Percentiles rank a stretch among this genome's conserved stretches.
Evolutionary conservation across 2,797 vertebrate species (phyloP).

Genomic region (Phalloptychus januarius): DNA sequence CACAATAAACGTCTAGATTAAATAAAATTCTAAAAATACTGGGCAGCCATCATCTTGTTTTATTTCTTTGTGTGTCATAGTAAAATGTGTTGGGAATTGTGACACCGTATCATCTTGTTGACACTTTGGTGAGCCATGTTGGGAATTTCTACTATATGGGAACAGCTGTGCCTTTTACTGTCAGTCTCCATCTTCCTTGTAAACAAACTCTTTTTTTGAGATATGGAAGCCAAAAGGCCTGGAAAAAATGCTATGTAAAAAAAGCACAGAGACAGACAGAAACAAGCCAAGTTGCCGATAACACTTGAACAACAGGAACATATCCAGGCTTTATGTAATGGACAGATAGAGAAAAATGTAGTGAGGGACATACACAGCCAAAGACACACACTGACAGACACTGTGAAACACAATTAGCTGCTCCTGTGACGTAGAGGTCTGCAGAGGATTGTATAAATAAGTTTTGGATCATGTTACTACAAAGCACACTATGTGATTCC

Average conservation of each 20-base stretch:
- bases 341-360: not conserved
- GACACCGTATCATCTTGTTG: not conserved
- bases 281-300: conserved; percentile 6
- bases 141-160: not conserved
- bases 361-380: conserved; percentile 10
- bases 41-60: not conserved
- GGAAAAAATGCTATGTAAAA: conserved; percentile 4
- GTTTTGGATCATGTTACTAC: conserved; percentile 46
- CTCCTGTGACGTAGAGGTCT: conserved; percentile 42
- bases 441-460: conserved; percentile 46
- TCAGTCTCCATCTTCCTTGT: not conserved
- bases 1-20: not conserved
- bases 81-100: not conserved
- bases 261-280: conserved; percentile 3
- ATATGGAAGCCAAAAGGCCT: not conserved
- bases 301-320: not conserved
- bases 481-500: conserved; percentile 28
- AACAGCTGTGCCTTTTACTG: conserved; percentile 4
- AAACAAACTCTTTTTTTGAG: conserved; percentile 17
- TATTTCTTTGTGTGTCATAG: not conserved
- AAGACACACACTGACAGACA: conserved; percentile 8
- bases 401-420: conserved; percentile 45
- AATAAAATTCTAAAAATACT: not conserved
- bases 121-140: not conserved
- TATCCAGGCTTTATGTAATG: conserved; percentile 13